Base-by-base conservation (phyloP, 2,113 vertebrate species). In the Prietella phreatophila region DNA sequence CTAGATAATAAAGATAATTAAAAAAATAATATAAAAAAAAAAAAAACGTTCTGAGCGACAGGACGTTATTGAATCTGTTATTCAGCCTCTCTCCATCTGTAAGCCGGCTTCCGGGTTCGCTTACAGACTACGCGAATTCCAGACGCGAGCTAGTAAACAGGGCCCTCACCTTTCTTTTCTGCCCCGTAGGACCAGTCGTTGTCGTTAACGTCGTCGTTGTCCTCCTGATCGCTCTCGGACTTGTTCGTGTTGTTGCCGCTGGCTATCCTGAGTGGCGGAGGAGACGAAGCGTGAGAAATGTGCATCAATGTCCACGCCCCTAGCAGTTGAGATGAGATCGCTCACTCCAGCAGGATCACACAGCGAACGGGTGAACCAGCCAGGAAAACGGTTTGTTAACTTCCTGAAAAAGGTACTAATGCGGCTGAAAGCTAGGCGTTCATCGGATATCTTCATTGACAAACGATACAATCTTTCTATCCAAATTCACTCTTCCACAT, bases 111-210 rank as follows among this genome's bases (percentile, higher is more conserved):
- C 61, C 61, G 1, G 25, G 25, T 69, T 33, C 33, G 17, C n/a
- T 71, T 71, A 7, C 7, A 36, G 15, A 2, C 4, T 73, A 73
- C 0, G 2, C 33, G 33, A 73, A 73, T 73, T 14, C 11, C n/a
- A 67, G 10, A 33, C 1, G 65, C 36, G 14, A 27, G 50, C 33
- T 10, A 56, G 75, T 22, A 60, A 60, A 33, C 42, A 4, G 1
- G 1, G 19, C 42, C 42, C 89, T 91, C 91, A 99, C 98, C 97
- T 97, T 99, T 99, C 96, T 99, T 99, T 94, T 99, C 98, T 0
- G 98, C 97, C 88, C 98, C 98, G 0, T 99, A 99, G 58, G 98
- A 99, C 98, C 98, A 99, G 93, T 99, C 98, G 0, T 99, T 99
- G 92, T 99, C 98, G 13, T 99, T 99, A 93, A 99, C 97, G 88